A percentile compares a stretch with the other conserved stretches of the same genome.
These are phyloP conservation scores for Holacanthus passer DNA, from an alignment of 2,113 vertebrate genomes.

Conservation along the genomic window DNA sequence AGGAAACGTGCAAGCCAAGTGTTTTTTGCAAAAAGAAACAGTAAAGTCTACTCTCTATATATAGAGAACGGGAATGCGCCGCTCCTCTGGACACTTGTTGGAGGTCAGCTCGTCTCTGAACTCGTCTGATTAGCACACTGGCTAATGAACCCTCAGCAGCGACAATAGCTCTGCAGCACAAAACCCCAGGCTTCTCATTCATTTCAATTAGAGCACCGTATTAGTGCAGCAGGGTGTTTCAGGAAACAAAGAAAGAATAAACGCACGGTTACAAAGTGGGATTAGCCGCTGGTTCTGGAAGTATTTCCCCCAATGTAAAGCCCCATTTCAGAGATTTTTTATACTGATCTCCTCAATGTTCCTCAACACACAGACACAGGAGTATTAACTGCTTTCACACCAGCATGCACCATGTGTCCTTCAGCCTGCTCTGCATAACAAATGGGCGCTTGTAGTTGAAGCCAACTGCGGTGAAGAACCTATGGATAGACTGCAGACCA, in stretches of 20 bases:
- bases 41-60: neutral
- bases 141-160: conserved; percentile 11
- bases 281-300: conserved; percentile 35
- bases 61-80: neutral
- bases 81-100: neutral
- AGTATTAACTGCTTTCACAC: neutral
- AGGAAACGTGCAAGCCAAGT: neutral
- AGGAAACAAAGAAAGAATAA: conserved; percentile 1
- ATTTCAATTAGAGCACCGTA: conserved; percentile 15
- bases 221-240: conserved; percentile 29
- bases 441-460: neutral
- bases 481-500: no score
- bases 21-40: neutral
- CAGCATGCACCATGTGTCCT: neutral
- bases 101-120: neutral
- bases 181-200: conserved; percentile 20
- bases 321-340: neutral
- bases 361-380: no score
- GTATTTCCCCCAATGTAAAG: neutral
- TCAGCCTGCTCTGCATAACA: neutral
- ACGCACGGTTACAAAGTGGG: conserved; percentile 42
- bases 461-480: no score
- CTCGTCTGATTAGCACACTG: conserved; percentile 36
- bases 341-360: neutral
- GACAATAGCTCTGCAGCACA: conserved; percentile 37